Conservation (phyloP, 2,888 invertebrate genomes). For the Chymomyza fuscimana region DNA sequence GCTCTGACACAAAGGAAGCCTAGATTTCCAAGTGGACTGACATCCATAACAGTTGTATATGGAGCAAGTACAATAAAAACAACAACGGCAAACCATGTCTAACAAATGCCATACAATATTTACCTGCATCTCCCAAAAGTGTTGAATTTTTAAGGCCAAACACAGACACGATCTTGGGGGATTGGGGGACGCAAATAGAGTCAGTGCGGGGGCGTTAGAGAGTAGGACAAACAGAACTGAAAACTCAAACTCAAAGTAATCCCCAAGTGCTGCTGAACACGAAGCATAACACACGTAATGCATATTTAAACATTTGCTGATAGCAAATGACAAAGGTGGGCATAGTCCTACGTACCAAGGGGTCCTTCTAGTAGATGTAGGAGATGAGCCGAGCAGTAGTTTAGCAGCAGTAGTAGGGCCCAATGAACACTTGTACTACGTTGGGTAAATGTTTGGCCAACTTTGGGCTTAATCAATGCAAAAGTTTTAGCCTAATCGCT, state of each 20-base stretch:
- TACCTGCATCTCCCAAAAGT: conserved; percentile 31
- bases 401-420: too few species aligned
- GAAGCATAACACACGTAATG: conserved; percentile 73
- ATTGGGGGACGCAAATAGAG: not conserved
- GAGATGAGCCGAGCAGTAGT: conserved; percentile 14
- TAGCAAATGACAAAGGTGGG: conserved; percentile 72
- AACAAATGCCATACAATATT: conserved; percentile 25
- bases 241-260: conserved; percentile 47
- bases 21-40: not conserved
- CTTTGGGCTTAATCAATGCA: conserved; percentile 77
- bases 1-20: not conserved
- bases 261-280: conserved; percentile 72
- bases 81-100: conserved; percentile 26
- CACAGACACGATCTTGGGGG: conserved; percentile 16
- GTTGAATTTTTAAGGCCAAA: conserved; percentile 57
- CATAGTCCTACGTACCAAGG: not conserved
- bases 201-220: not conserved
- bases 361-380: conserved; percentile 12
- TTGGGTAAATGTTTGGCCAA: conserved; percentile 70
- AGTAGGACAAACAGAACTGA: conserved; percentile 1
- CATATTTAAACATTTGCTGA: conserved; percentile 75
- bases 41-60: not conserved
- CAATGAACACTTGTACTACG: conserved; percentile 4
- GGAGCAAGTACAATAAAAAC: not conserved
- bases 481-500: conserved; percentile 78